Base-by-base conservation (phyloP, 1,140 invertebrate genomes). In the Onthophagus taurus region DNA sequence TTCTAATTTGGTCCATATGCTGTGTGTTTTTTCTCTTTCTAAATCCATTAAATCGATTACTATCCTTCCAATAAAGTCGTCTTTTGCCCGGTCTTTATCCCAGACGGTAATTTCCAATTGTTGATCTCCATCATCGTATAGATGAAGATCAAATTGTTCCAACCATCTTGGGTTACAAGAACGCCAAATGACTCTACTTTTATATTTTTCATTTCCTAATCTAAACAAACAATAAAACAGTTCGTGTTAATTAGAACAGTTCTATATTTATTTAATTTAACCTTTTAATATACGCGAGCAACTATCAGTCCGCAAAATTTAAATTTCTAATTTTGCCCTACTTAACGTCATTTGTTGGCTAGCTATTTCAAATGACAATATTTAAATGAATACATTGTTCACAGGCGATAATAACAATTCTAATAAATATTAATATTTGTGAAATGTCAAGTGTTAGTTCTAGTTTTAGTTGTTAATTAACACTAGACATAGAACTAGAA, bases 191-290 rank as follows among this genome's bases (percentile, higher is more conserved):
- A 92, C 87, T 70, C 97, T 94, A 62, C 89, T 96, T 71, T 97
- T 97, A 71, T 94, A 97, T 68, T 97, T 97, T 72, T 99, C 95
- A 58, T 86, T 90, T 48, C 92, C 93, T 59, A 99, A 77, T 64
- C 89, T 91, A 58, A 20, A 68, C 65, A 45, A 31, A 42, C 6
- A 19, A n/a, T 68, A 66, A 45, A 30, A 37, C 7, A 23, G 4
- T 21, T n/a, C n/a, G n/a, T n/a, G n/a, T 7, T 16, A 36, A 36
- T 18, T 4, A 18, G 20, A 18, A 7, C 3, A 36, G 4, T 17
- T 3, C 14, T 18, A 16, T 3, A 16, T 36, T 4, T 3, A 17
- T 6, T 36, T 17, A 13, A 36, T 8, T 17, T 26, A 6, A 26
- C 24, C 6, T 26, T 26, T 7, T 7, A n/a, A 26, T 26, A 7